Conservation (phyloP, 1,140 invertebrate species). For the Drosophila pruinosa region DNA sequence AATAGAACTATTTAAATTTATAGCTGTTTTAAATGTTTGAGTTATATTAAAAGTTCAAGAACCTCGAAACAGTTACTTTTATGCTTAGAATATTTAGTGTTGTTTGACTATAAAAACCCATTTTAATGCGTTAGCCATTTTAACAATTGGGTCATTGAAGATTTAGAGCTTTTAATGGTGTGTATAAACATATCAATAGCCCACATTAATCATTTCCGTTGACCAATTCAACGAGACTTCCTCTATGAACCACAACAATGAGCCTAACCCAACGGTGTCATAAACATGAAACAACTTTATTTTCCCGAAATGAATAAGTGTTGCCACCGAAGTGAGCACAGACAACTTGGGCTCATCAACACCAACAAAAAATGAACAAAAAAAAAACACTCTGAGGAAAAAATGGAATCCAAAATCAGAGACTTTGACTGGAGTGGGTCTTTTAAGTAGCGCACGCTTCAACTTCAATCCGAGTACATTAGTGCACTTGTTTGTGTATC, state of each 20-base stretch:
- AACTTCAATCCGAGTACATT: conserved; percentile 32
- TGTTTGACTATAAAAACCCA: background rate
- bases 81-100: background rate
- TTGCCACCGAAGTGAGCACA: conserved; percentile 22
- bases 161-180: conserved; percentile 1
- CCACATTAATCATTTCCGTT: conserved; percentile 63
- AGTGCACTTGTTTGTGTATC: conserved; percentile 56
- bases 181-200: conserved; percentile 41
- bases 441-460: conserved; percentile 41
- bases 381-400: conserved; percentile 5
- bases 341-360: conserved; percentile 16
- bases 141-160: conserved; percentile 1
- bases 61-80: background rate
- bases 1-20: too few relatives aligned
- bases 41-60: background rate
- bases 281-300: conserved; percentile 63
- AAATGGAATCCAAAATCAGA: conserved; percentile 7
- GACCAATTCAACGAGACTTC: conserved; percentile 51
- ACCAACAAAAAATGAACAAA: conserved; percentile 1
- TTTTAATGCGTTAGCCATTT: background rate
- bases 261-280: conserved; percentile 23
- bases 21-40: too few relatives aligned
- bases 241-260: conserved; percentile 17
- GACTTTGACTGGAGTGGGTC: background rate
- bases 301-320: conserved; percentile 40